Evolutionary conservation across 2,797 vertebrate species (phyloP), one percentile per base, ranked within the genome.

Genomic region (Choloepus didactylus): DNA sequence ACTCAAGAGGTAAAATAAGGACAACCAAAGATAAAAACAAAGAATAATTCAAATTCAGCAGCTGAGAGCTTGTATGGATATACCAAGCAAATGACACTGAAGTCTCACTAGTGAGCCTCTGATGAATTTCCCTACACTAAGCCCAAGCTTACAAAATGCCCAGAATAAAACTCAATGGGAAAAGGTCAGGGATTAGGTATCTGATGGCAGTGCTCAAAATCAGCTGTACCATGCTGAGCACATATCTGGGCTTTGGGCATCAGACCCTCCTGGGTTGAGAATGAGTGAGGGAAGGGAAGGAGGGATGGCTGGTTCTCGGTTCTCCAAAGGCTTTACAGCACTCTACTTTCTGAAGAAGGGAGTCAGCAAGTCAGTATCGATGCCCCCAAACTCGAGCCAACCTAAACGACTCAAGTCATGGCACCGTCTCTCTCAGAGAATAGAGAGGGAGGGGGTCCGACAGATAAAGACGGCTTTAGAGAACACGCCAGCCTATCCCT

Each of bases 371-470:
- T 56, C 64, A 85, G 83, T 85, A 73, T 95, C 92, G 66, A 10
- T 41, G 62, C 44, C 62, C 72, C 92, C 86, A 73, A n/a, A 83
- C 41, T 35, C 10, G 51, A 79, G 89, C 93, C 91, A 96, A 95
- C 49, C 62, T 41, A 97, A 95, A 94, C 95, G 93, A 56, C 86
- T 62, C 83, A 12, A 80, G 72, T 60, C 91, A 72, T 95, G 89
- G 95, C 95, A 76, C 41, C 15, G 12, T 44, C 79, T 89, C 66
- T 69, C 83, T 76, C 51, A 91, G 87, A 27, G 85, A 70, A 93
- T 70, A 38, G n/a, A 54, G 60, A 84, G 60, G 84, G 54, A 67
- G 76, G 69, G 90, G 86, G 67, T 5, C 69, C 51, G 49, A 88
- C 76, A 89, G 92, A 93, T 95, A 93, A 91, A 94, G 92, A 51